Base-by-base conservation (phyloP, 2,113 vertebrate genomes). In the Abramis brama region DNA sequence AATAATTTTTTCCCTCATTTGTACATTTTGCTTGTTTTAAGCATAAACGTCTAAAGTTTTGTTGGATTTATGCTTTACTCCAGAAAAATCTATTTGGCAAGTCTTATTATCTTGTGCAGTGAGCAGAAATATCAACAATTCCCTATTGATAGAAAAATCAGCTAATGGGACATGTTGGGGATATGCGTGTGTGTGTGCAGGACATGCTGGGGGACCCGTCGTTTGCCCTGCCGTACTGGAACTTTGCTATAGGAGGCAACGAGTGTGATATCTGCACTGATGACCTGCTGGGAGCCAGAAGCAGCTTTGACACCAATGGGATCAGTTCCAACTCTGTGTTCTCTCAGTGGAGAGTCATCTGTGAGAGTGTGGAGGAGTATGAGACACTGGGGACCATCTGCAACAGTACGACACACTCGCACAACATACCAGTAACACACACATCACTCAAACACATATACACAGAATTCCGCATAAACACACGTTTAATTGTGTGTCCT, bases 201-300 rank as follows among this genome's bases (percentile, higher is more conserved):
- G 95, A 96, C 73, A 97, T 99, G 97, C 89, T 99, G 30, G 94
- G 93, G 6, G 94, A 99, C 33, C 92, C 96, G 8, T 92, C 93
- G 3, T 99, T 99, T 68, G 96, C 96, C 66, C 94, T 99, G 30
- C 98, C 98, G 3, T 99, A 98, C 91, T 99, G 98, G 97, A 99
- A 99, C 91, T 99, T 99, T 90, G 97, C 97, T 75, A 98, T 96
- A 9, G 97, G 98, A n/a, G 95, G 94, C 90, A 97, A 94, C 1
- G 90, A 93, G 0, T 99, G 97, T 57, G 97, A 99, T 86, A 95
- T 99, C 91, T 99, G 98, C 92, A 97, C 95, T 0, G 97, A 99
- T 83, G 97, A 99, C 83, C 89, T 99, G 86, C 93, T 99, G 92
- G 98, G 98, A 74, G 95, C 97, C 6, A 94, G 96, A 92, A 98